A percentile compares a stretch with the other conserved stretches of the same genome.
Conservation (phyloP, 1,140 invertebrate genomes). For the Heliconius hermathena region DNA sequence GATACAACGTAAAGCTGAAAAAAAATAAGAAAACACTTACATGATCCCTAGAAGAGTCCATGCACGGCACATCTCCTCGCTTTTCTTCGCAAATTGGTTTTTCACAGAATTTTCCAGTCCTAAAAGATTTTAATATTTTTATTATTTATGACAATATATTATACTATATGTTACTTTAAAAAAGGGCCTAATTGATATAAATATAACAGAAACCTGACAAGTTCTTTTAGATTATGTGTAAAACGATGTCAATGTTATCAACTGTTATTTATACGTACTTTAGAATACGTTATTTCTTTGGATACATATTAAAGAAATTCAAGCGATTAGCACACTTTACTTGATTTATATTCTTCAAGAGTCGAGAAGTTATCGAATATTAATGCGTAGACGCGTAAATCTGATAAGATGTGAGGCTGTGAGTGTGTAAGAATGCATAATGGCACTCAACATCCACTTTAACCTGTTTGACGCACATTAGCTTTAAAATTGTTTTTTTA, state of each 20-base stretch:
- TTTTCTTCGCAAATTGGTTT: slow-evolving; percentile 45
- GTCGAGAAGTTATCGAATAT: slow-evolving; percentile 28
- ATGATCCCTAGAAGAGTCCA: slow-evolving; percentile 42
- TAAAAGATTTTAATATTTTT: slow-evolving; percentile 25
- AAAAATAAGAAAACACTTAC: slow-evolving; percentile 31
- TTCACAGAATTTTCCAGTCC: slow-evolving; percentile 49
- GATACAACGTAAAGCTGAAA: too few relatives aligned
- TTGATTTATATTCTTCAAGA: slow-evolving; percentile 34
- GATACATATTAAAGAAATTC: slow-evolving; percentile 1
- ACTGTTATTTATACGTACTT: slow-evolving; percentile 6
- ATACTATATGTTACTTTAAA: background rate
- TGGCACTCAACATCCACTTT: slow-evolving; percentile 26
- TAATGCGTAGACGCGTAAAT: slow-evolving; percentile 34
- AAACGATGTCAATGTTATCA: slow-evolving; percentile 4
- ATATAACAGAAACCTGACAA: background rate
- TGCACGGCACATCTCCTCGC: slow-evolving; percentile 53
- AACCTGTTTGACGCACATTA: slow-evolving; percentile 24
- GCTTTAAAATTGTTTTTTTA: background rate
- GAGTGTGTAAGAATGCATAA: slow-evolving; percentile 27
- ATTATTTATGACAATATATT: background rate
- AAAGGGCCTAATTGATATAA: background rate
- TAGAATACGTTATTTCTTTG: slow-evolving; percentile 1
- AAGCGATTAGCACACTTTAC: slow-evolving; percentile 34
- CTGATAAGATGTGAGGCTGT: slow-evolving; percentile 24
- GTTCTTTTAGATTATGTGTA: background rate